Evolutionary conservation across 2,113 vertebrate genomes (phyloP).

Genomic region (Mirounga angustirostris): DNA sequence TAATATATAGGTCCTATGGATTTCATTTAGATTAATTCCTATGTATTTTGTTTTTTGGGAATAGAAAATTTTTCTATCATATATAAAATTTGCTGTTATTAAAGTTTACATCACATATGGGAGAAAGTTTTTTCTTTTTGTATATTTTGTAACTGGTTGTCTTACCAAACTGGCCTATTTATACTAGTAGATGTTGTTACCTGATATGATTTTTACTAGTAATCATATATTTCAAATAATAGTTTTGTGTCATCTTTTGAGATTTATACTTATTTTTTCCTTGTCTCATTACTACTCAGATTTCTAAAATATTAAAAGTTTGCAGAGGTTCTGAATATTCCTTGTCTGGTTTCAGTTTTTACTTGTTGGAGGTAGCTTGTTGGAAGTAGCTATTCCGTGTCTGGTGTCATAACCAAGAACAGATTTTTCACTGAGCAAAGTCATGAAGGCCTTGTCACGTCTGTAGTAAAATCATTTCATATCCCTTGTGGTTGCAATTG

Average conservation of each 20-base stretch:
- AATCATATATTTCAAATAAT: not conserved
- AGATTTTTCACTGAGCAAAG: constrained; percentile 50
- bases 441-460: not conserved
- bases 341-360: constrained; percentile 27
- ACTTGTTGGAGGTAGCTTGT: not conserved
- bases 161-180: constrained; percentile 2
- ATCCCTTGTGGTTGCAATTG: not conserved
- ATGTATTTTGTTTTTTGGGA: constrained; percentile 25
- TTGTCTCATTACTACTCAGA: not conserved
- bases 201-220: not conserved
- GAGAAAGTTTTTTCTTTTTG: not conserved
- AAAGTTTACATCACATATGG: not conserved
- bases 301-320: constrained; percentile 20
- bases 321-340: not conserved
- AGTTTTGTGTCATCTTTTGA: constrained; percentile 27
- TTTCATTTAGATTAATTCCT: constrained; percentile 44
- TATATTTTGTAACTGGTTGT: not conserved
- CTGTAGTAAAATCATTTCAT: not conserved
- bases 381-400: not conserved
- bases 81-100: constrained; percentile 2
- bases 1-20: not conserved
- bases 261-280: not conserved
- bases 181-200: not conserved
- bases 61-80: constrained; percentile 7
- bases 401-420: constrained; percentile 41